Evolutionary conservation across 2,888 invertebrate species (phyloP).

Genomic region (Chaetoderma sp.): DNA sequence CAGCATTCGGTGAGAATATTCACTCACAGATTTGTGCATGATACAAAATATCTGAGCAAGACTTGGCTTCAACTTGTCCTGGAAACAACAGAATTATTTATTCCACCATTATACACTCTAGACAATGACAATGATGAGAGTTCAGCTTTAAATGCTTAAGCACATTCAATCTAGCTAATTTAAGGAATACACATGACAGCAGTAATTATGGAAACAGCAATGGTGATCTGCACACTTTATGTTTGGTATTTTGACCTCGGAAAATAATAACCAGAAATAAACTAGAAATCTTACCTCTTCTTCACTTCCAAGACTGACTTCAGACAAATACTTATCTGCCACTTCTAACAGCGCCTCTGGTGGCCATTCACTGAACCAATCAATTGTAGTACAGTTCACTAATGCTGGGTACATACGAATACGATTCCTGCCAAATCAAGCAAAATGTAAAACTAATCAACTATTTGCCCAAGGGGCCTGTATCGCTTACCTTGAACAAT

Average conservation of each 20-base stretch:
- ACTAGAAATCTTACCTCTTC: conserved; percentile 66
- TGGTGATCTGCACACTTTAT: too few relatives aligned
- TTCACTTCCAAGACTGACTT: conserved; percentile 75
- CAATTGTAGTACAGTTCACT: conserved; percentile 88
- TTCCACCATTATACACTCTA: too few relatives aligned
- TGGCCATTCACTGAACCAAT: conserved; percentile 93
- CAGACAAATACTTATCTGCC: conserved; percentile 83
- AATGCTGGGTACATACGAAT: conserved; percentile 89
- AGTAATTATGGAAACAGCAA: too few relatives aligned
- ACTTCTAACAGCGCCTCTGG: conserved; percentile 89
- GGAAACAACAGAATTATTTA: conserved; percentile 27
- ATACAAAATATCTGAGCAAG: conserved; percentile 83
- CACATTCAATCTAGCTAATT: too few relatives aligned
- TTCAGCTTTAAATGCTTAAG: too few relatives aligned
- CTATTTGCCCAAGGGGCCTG: too few relatives aligned
- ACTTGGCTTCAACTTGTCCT: conserved; percentile 65
- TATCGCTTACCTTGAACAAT: too few relatives aligned
- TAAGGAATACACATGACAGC: too few relatives aligned
- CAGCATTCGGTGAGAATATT: conserved; percentile 80
- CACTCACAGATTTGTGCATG: conserved; percentile 85
- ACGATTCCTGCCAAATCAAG: conserved; percentile 76
- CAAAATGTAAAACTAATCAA: not conserved
- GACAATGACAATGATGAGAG: too few relatives aligned
- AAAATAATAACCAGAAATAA: too few relatives aligned
- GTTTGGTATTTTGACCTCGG: too few relatives aligned